Evolutionary conservation across 2,113 vertebrate species (phyloP).

Genomic region (Axis porcinus): DNA sequence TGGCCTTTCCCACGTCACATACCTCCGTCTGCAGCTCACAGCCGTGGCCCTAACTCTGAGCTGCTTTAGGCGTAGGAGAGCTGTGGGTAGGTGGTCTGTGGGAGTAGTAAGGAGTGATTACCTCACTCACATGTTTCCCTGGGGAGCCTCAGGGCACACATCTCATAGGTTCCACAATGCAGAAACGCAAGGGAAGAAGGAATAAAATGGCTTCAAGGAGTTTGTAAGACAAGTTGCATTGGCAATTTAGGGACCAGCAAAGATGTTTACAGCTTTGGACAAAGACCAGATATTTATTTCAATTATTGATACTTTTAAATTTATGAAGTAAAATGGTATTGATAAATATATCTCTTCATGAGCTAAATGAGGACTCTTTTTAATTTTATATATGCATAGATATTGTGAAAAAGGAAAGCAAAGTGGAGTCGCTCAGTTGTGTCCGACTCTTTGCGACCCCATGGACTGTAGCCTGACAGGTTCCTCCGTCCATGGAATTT

Average conservation of each 20-base stretch:
- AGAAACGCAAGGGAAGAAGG: neutral
- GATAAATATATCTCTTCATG: neutral
- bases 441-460: fast-evolving
- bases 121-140: neutral
- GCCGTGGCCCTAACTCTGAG: neutral
- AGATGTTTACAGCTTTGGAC: neutral
- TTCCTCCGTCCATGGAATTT: neutral
- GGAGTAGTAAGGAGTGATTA: neutral
- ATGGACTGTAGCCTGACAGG: neutral
- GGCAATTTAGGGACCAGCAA: neutral
- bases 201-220: neutral
- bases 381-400: neutral
- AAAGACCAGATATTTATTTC: neutral
- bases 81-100: neutral
- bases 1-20: neutral
- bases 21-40: neutral
- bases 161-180: neutral
- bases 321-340: neutral
- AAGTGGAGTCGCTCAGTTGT: neutral
- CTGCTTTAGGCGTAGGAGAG: neutral
- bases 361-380: neutral
- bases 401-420: neutral
- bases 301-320: neutral
- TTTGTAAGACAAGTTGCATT: neutral
- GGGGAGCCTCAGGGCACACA: neutral